phyloP scores from a whole-genome alignment of 2,888 invertebrate species.

The Andrena marginata region DNA sequence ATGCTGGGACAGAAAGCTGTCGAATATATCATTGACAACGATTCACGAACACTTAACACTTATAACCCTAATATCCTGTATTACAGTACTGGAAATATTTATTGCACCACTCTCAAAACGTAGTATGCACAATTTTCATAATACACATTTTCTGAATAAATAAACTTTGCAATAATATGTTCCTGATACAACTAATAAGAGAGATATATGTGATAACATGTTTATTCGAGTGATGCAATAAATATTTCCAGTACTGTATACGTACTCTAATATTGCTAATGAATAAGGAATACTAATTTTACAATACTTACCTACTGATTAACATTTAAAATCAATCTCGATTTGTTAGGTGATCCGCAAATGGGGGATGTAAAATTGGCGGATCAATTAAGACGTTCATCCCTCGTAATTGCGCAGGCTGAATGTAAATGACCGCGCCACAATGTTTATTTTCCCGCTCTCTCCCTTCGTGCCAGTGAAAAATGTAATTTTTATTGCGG shows the following conservation, averaged over 20 bases:
- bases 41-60: too few relatives aligned
- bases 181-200: too few relatives aligned
- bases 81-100: too few relatives aligned
- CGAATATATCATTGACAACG: too few relatives aligned
- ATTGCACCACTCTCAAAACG: too few relatives aligned
- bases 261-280: background rate
- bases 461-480: background rate
- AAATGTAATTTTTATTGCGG: slow-evolving; percentile 31
- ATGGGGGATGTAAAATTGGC: background rate
- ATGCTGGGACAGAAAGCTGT: background rate
- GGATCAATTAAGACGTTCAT: background rate
- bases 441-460: background rate
- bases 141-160: background rate
- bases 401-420: too few relatives aligned
- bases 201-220: too few relatives aligned
- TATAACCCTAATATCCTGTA: too few relatives aligned
- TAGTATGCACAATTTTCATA: too few relatives aligned
- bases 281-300: background rate
- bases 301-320: background rate
- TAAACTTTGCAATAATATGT: background rate
- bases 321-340: background rate
- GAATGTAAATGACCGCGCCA: background rate
- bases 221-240: too few relatives aligned
- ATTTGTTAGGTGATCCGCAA: background rate
- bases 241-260: background rate